Conservation (phyloP, 2,797 vertebrate genomes). For the Enteromius anoplus region DNA sequence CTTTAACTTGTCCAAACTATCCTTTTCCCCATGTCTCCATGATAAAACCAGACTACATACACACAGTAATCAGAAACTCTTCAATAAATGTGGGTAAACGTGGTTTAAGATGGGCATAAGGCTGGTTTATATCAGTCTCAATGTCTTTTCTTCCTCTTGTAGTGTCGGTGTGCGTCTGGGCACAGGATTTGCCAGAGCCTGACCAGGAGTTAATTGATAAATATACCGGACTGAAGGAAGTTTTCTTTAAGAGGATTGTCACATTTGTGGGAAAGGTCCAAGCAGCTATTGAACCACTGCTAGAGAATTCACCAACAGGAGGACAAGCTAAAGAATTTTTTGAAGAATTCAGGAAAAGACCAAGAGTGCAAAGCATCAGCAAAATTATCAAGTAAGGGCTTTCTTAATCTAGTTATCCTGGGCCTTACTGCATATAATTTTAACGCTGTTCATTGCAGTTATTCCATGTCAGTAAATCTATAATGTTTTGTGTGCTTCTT, state of each 20-base stretch:
- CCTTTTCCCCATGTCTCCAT: neutral
- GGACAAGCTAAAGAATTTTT: neutral
- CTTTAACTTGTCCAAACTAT: neutral
- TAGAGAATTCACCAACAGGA: neutral
- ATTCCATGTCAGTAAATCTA: neutral
- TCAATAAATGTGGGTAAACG: neutral
- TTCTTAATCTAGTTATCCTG: neutral
- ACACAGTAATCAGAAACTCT: neutral
- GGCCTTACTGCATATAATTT: neutral
- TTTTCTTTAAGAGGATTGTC: conserved; percentile 66
- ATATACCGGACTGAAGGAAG: conserved; percentile 61
- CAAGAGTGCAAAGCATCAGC: conserved; percentile 38
- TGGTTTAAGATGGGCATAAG: neutral
- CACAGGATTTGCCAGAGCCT: conserved; percentile 39
- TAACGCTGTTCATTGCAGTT: neutral
- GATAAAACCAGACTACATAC: neutral
- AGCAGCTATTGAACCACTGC: rapidly evolving
- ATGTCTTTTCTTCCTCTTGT: neutral
- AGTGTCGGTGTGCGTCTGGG: conserved; percentile 77
- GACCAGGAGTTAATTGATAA: conserved; percentile 70
- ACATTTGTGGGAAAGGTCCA: conserved; percentile 49
- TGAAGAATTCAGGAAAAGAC: neutral
- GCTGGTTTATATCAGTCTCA: neutral
- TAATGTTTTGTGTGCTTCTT: conserved; percentile 37
- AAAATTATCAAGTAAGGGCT: conserved; percentile 68